These are phyloP conservation scores for Mohoua ochrocephala DNA, from an alignment of 2,113 vertebrate genomes.

Conservation along the genomic window DNA sequence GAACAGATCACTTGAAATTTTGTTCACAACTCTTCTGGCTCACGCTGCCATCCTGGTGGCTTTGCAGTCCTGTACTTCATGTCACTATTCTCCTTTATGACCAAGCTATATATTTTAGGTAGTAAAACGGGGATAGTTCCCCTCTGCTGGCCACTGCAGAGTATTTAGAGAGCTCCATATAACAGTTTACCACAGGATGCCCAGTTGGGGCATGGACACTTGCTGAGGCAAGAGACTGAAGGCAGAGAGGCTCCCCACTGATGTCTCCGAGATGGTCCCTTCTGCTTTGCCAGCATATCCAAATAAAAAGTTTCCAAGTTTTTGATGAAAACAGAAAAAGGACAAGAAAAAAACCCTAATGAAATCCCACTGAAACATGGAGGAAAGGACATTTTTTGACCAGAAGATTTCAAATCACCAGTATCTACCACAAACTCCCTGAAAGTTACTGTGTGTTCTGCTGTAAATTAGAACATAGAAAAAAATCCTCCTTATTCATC, in stretches of 20 bases:
- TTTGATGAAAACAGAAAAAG: background rate
- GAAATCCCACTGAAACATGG: background rate
- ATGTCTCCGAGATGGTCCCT: background rate
- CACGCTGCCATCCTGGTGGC: background rate
- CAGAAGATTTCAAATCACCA: background rate
- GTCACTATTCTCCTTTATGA: background rate
- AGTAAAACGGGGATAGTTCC: background rate
- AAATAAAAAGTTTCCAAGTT: background rate
- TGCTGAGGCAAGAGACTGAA: background rate
- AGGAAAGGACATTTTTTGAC: background rate
- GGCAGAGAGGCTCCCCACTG: background rate
- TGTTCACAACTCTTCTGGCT: background rate
- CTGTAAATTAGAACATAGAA: background rate
- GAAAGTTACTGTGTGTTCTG: background rate
- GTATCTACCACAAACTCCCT: background rate
- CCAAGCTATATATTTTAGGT: background rate
- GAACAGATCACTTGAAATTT: background rate
- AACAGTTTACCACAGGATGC: background rate
- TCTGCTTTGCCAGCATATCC: background rate
- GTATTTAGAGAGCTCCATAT: background rate
- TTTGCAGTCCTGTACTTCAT: background rate
- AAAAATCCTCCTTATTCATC: background rate
- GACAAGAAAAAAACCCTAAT: accelerated
- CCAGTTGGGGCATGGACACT: background rate
- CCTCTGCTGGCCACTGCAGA: background rate